Percentiles rank a stretch among this genome's conserved stretches.
Evolutionary conservation across 2,797 vertebrate genomes (phyloP).

Genomic region (Arremon aurantiirostris): DNA sequence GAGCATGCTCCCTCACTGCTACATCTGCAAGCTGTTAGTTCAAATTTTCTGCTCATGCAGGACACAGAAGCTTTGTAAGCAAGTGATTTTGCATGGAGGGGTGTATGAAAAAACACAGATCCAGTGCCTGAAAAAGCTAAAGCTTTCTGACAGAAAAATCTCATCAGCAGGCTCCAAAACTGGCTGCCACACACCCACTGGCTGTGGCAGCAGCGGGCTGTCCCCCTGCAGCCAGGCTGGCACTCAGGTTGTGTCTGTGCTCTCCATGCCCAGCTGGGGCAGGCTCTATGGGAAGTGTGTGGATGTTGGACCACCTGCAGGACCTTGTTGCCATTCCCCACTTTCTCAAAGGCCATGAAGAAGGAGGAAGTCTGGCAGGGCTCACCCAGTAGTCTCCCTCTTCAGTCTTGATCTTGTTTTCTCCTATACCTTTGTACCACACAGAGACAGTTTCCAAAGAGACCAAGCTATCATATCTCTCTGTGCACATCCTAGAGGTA

Average conservation of each 20-base stretch:
- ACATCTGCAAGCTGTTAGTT: not conserved
- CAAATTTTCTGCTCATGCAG: not conserved
- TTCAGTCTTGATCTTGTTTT: not conserved
- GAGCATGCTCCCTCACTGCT: not conserved
- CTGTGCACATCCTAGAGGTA: not conserved
- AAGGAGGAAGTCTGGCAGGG: not conserved
- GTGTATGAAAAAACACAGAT: not conserved
- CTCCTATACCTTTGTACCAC: not conserved
- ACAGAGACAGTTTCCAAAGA: not conserved
- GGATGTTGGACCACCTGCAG: fast-evolving
- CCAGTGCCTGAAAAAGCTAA: not conserved
- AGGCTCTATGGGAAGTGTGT: fast-evolving
- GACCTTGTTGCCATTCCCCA: not conserved
- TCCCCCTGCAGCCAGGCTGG: not conserved
- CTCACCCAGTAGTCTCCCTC: not conserved
- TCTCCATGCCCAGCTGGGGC: not conserved
- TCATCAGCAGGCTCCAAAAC: not conserved
- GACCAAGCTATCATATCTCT: not conserved
- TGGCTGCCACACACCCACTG: not conserved
- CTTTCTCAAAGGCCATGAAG: not conserved
- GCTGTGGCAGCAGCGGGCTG: not conserved
- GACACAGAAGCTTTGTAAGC: not conserved
- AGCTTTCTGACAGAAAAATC: not conserved
- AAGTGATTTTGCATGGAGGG: not conserved
- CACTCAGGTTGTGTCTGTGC: not conserved